Evolutionary conservation across 2,888 invertebrate species (phyloP).

Genomic region (Erebia palarica): DNA sequence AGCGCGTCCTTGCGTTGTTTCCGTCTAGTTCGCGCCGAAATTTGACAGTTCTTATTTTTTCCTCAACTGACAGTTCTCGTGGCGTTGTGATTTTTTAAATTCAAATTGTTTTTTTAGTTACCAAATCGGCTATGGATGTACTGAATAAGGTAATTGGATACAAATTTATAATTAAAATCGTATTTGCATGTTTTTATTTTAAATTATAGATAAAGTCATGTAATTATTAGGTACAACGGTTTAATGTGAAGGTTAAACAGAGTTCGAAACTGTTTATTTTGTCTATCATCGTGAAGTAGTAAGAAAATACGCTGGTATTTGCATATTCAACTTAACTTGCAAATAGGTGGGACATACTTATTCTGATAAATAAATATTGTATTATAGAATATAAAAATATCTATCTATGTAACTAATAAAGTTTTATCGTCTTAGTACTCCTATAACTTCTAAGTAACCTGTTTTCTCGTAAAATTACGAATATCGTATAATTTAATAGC

Average conservation of each 20-base stretch:
- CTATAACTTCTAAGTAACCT: no score
- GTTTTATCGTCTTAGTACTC: no score
- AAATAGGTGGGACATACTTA: neutral
- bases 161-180: neutral
- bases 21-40: constrained; percentile 36
- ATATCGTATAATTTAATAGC: neutral
- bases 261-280: constrained; percentile 14
- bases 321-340: neutral
- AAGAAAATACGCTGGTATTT: neutral
- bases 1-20: constrained; percentile 23
- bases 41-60: constrained; percentile 28
- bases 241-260: constrained; percentile 15
- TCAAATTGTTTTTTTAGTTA: constrained; percentile 23
- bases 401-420: neutral
- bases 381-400: neutral
- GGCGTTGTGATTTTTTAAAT: constrained; percentile 33
- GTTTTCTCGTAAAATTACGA: neutral
- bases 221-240: neutral
- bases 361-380: neutral
- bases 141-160: constrained; percentile 40
- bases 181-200: neutral
- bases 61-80: constrained; percentile 10
- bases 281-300: constrained; percentile 10
- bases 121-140: constrained; percentile 40
- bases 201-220: neutral